Base-by-base conservation (phyloP, 2,888 invertebrate genomes). In the Aelia acuminata region DNA sequence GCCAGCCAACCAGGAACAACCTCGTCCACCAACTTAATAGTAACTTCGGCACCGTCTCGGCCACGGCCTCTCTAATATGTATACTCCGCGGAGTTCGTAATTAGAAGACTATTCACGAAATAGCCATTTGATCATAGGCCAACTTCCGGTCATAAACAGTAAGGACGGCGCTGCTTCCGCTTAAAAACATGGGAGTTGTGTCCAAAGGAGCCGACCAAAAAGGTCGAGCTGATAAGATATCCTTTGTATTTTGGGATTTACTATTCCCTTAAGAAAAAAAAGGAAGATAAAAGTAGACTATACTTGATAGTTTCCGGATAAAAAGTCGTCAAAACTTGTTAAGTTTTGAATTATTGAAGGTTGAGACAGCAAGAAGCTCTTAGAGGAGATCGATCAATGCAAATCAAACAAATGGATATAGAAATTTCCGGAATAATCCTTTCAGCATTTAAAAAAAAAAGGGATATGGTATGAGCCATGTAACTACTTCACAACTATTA, bases 11-110 rank as follows among this genome's bases (percentile, higher is more conserved):
- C 80, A 80, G 80, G 80, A 80, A 80, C 80, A 80, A 47, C 80
- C 80, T 80, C 80, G 80, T 47, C 43, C n/a, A 13, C n/a, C n/a
- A 80, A 20, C 63, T 39, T 80, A 80, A 80, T 80, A 43, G 43
- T 39, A 3, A 47, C 80, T 80, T 80, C 11, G 43, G n/a, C 80
- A 39, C 63, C 1, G 35, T 35, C 63, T 31, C 63, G 63, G 63
- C 63, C 63, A 70, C 5, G 63, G 63, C 63, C 63, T 31, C 5
- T 18, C 1, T 1, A 26, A 18, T 70, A 70, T 43, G 7, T 43
- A 43, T 70, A 35, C 15, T 70, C 35, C 18, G 7, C 63, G 18
- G 2, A 20, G 3, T 13, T 70, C 3, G 15, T 70, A 70, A 70
- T 70, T 70, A 70, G 18, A 70, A 31, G 1, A 70, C 63, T 26